A percentile compares a stretch with the other conserved stretches of the same genome.
phyloP scores from a whole-genome alignment of 1,140 invertebrate species.

The Camponotus floridanus region DNA sequence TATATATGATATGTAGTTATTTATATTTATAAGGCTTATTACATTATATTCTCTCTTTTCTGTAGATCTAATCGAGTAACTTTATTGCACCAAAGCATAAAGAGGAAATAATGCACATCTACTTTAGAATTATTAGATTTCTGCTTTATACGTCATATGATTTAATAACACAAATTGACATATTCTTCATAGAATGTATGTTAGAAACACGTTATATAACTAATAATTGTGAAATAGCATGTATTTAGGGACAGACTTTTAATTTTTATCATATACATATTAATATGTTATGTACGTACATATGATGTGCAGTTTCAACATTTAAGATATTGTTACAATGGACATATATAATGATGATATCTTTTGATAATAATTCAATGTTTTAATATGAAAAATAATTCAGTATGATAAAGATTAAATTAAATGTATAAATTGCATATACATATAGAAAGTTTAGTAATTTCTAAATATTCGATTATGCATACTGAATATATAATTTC shows the following conservation, averaged over 20 bases:
- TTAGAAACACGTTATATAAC: constrained; percentile 41
- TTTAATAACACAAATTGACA: constrained; percentile 34
- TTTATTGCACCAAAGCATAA: constrained; percentile 50
- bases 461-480: neutral
- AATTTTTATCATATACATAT: constrained; percentile 48
- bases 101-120: constrained; percentile 16
- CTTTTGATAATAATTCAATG: neutral
- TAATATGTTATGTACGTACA: neutral
- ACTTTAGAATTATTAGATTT: constrained; percentile 33
- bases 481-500: neutral
- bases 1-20: constrained; percentile 11
- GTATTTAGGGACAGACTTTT: constrained; percentile 16
- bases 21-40: constrained; percentile 35
- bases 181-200: constrained; percentile 42
- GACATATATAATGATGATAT: too few relatives aligned
- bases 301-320: neutral
- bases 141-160: constrained; percentile 11
- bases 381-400: neutral
- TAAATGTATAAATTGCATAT: constrained; percentile 27
- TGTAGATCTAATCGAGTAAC: constrained; percentile 46
- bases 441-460: neutral
- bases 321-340: neutral
- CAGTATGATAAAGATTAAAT: constrained; percentile 49
- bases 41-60: constrained; percentile 47
- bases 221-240: constrained; percentile 52